Evolutionary conservation across 2,113 vertebrate genomes (phyloP).

Genomic region (Procavia capensis): DNA sequence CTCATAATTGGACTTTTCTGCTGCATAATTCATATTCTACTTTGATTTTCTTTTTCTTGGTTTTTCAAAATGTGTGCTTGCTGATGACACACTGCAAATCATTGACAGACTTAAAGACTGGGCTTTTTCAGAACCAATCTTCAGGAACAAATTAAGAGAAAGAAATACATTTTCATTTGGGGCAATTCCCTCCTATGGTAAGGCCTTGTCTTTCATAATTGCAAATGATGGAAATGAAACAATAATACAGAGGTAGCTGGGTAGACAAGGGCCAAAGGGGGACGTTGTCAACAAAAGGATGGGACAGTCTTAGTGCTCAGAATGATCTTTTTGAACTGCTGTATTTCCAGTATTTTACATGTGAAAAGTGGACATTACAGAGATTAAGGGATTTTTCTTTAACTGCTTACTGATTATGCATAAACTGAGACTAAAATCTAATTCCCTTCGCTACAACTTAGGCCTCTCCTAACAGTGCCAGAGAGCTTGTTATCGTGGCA

Average conservation of each 20-base stretch:
- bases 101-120: slow-evolving; percentile 52
- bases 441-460: background rate
- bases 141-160: slow-evolving; percentile 32
- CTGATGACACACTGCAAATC: slow-evolving; percentile 57
- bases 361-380: background rate
- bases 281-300: rapidly evolving
- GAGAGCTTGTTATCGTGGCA: rapidly evolving
- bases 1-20: slow-evolving; percentile 44
- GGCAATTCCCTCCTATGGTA: slow-evolving; percentile 54
- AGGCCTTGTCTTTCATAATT: slow-evolving; percentile 62
- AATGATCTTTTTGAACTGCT: background rate
- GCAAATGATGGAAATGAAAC: slow-evolving; percentile 57
- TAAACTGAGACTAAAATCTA: background rate
- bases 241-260: slow-evolving; percentile 15
- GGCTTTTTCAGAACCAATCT: slow-evolving; percentile 45
- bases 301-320: background rate
- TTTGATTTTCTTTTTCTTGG: slow-evolving; percentile 73
- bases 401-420: background rate
- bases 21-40: slow-evolving; percentile 73
- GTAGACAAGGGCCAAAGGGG: background rate
- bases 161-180: background rate
- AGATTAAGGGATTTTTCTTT: background rate
- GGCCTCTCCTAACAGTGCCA: background rate
- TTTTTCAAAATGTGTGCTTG: slow-evolving; percentile 55
- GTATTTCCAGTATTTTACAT: background rate